Evolutionary conservation across 2,797 vertebrate species (phyloP), one percentile per base, ranked within the genome.

Genomic region (Tinamus major): DNA sequence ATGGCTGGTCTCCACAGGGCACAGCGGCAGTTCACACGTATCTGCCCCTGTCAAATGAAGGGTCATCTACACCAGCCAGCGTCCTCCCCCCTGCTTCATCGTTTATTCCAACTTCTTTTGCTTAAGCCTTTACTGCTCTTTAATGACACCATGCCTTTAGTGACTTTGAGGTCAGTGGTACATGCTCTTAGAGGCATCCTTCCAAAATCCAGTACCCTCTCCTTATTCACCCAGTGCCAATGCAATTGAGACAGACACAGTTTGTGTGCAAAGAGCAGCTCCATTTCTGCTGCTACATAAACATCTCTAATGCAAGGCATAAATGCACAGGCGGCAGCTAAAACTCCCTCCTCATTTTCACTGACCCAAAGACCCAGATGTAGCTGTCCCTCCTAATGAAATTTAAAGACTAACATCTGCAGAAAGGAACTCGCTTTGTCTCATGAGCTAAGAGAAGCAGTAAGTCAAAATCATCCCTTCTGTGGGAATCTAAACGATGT

Each of bases 381-480:
- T 31, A 80, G 55, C 46, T 77, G 51, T 5, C 20, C 37, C n/a
- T 76, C 46, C 53, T 87, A 82, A 69, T 16, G 31, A 92, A 92
- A 92, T 83, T 75, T 75, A 49, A 91, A 72, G 59, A 67, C 56
- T 71, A 39, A 77, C 70, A 51, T 27, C 82, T 93, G 48, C 41
- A 76, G 19, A 83, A 87, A 3, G 86, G 20, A 70, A 92, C 72
- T 62, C n/a, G 20, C 87, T 79, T 58, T 82, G 53, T 35, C 55
- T 84, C 39, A 79, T 8, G 59, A 85, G 65, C 23, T n/a, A 81
- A 88, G 59, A 2, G 6, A 93, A 93, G 87, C 67, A 64, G 70
- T 41, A 58, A 93, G 61, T 75, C 16, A 86, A 85, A 53, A 63
- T 49, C 2, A 12, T 55, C 41, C 21, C 37, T 86, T 62, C 48